phyloP scores from a whole-genome alignment of 2,113 vertebrate genomes.

The Vireo altiloquus region DNA sequence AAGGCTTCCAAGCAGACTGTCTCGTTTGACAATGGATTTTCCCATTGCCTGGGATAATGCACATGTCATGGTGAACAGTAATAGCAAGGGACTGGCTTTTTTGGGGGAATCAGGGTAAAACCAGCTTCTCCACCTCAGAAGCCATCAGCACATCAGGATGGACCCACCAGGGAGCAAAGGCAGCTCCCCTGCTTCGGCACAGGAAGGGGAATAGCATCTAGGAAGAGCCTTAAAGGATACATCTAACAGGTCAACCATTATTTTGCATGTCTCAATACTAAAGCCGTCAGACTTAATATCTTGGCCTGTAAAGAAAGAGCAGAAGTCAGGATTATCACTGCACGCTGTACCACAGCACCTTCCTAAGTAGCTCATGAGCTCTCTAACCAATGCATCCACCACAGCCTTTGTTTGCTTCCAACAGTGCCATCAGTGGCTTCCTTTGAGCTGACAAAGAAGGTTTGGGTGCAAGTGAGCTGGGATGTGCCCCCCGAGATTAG shows the following conservation, averaged over 20 bases:
- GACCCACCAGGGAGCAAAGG: neutral
- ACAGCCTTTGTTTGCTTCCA: neutral
- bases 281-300: constrained; percentile 93
- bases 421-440: accelerated
- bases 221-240: constrained; percentile 79
- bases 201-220: neutral
- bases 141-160: neutral
- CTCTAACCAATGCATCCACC: too few relatives aligned
- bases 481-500: neutral
- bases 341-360: neutral
- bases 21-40: neutral
- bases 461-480: neutral
- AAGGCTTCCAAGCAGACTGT: neutral
- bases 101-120: neutral
- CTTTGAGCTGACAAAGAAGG: neutral
- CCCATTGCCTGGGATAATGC: neutral
- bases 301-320: constrained; percentile 72
- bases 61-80: accelerated
- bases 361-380: neutral
- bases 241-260: constrained; percentile 88
- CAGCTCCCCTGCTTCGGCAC: neutral
- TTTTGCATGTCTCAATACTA: constrained; percentile 85
- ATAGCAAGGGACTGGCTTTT: neutral
- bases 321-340: neutral
- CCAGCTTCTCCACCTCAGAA: neutral